A percentile compares a stretch with the other conserved stretches of the same genome.
These are phyloP conservation scores for Phymorhynchus buccinoides DNA, from an alignment of 1,140 invertebrate genomes.

Conservation along the genomic window DNA sequence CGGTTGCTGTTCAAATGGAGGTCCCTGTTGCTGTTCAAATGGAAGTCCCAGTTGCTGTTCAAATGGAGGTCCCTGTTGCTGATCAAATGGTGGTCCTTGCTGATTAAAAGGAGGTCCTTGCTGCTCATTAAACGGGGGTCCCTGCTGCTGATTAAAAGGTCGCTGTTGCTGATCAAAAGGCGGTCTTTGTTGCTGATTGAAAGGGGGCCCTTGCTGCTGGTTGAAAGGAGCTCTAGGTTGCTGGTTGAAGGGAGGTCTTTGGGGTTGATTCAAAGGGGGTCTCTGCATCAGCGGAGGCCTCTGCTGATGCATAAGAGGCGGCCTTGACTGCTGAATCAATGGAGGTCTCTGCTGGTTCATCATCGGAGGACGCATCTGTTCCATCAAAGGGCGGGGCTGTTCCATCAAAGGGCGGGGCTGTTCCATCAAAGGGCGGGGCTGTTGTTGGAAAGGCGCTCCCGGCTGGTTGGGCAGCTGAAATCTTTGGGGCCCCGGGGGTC, in stretches of 20 bases:
- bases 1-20: too few species aligned
- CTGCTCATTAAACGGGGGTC: neutral
- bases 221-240: neutral
- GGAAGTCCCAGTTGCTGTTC: too few species aligned
- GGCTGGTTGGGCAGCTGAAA: neutral
- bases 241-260: constrained; percentile 28
- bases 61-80: too few species aligned
- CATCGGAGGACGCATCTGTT: neutral
- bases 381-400: neutral
- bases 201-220: constrained; percentile 21
- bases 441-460: neutral
- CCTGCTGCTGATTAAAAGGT: neutral
- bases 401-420: too few species aligned
- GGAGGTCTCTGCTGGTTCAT: constrained; percentile 23
- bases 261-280: neutral
- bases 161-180: neutral
- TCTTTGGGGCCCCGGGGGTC: neutral
- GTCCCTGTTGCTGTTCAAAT: too few species aligned
- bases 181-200: constrained; percentile 1
- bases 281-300: neutral
- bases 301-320: neutral
- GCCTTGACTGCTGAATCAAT: constrained; percentile 4
- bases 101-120: too few species aligned
- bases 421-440: neutral
- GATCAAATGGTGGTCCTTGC: too few species aligned